Evolutionary conservation across 2,888 invertebrate genomes (phyloP).

Genomic region (Hyposoter didymator): DNA sequence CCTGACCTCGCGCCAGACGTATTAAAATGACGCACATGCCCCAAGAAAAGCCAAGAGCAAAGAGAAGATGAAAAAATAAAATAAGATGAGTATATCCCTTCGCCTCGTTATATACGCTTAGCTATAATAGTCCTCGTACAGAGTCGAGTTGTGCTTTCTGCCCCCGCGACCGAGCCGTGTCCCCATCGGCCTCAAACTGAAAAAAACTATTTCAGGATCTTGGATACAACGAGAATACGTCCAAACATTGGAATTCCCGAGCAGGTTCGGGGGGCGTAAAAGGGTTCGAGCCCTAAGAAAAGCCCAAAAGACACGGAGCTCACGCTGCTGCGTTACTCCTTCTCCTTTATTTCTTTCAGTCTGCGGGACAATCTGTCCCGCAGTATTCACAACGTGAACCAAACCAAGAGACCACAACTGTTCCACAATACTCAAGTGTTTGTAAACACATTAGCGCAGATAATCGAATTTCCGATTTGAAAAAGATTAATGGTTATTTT

Average conservation of each 20-base stretch:
- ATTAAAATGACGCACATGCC: constrained; percentile 81
- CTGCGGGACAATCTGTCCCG: constrained; percentile 20
- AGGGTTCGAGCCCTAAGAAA: constrained; percentile 61
- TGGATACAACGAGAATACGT: constrained; percentile 65
- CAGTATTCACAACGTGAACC: constrained; percentile 10
- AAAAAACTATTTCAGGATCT: constrained; percentile 80
- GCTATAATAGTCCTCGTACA: constrained; percentile 31
- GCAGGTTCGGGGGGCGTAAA: constrained; percentile 24
- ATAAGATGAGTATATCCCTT: constrained; percentile 17
- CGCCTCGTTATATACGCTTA: constrained; percentile 23
- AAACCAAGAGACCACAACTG: constrained; percentile 18
- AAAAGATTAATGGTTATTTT: constrained; percentile 65
- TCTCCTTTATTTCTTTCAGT: constrained; percentile 18
- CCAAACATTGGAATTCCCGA: constrained; percentile 74
- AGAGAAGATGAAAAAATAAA: constrained; percentile 35
- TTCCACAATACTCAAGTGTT: constrained; percentile 47
- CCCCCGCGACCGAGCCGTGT: constrained; percentile 62
- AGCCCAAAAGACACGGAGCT: constrained; percentile 38
- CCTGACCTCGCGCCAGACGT: constrained; percentile 82
- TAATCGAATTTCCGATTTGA: constrained; percentile 57
- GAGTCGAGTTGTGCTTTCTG: neutral
- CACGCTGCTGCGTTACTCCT: neutral
- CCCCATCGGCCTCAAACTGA: constrained; percentile 31
- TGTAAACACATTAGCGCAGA: constrained; percentile 68
- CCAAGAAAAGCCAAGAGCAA: constrained; percentile 61